Evolutionary conservation across 2,113 vertebrate species (phyloP).

Genomic region (Calcarius ornatus): DNA sequence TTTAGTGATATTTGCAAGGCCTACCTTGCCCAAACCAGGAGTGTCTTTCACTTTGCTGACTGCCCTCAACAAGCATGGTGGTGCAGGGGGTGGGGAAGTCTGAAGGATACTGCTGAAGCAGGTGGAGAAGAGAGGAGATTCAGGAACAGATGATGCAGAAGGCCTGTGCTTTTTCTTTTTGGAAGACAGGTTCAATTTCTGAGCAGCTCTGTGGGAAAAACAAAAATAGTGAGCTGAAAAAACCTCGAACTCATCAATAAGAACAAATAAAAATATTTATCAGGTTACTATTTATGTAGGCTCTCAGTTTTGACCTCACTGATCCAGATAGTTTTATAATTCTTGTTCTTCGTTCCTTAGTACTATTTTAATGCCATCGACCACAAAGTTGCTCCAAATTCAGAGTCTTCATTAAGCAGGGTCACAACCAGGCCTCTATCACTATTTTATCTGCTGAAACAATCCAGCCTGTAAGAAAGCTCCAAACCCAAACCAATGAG

Average conservation of each 20-base stretch:
- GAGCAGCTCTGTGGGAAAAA: conserved; percentile 86
- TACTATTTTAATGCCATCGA: not conserved
- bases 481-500: not conserved
- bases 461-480: not conserved
- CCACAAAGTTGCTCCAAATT: not conserved
- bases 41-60: conserved; percentile 96
- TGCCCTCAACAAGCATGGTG: conserved; percentile 91
- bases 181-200: conserved; percentile 94
- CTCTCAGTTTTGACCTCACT: not conserved
- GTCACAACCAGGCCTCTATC: not conserved
- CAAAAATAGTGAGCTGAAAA: not conserved
- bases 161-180: conserved; percentile 93
- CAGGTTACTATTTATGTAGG: not conserved
- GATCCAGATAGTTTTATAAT: not conserved
- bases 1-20: not conserved
- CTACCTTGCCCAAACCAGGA: conserved; percentile 95
- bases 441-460: not conserved
- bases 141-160: conserved; percentile 75
- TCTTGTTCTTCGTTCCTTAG: not conserved
- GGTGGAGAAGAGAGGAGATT: conserved; percentile 89
- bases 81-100: conserved; percentile 88
- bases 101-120: conserved; percentile 91
- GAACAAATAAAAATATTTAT: not conserved
- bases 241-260: not conserved
- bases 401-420: not conserved